Evolutionary conservation across 1,140 invertebrate species (phyloP).

Genomic region (Chionoecetes opilio): DNA sequence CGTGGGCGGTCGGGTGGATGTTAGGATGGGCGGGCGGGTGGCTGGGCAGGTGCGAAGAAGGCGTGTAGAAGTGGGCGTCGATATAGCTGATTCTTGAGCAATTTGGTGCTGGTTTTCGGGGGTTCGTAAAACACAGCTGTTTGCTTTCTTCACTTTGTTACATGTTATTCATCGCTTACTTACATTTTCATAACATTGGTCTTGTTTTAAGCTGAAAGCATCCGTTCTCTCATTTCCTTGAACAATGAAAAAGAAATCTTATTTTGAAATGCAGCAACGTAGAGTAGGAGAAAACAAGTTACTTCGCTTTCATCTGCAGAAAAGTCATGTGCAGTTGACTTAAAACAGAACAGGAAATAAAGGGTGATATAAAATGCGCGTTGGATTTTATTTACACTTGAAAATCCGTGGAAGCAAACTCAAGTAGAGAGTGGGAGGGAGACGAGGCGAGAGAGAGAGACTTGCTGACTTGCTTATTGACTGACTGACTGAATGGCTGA

Average conservation of each 20-base stretch:
- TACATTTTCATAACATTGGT: neutral
- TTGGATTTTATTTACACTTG: neutral
- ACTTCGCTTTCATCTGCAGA: neutral
- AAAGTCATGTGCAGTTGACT: neutral
- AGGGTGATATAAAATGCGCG: neutral
- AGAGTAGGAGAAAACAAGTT: neutral
- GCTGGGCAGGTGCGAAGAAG: too few species aligned
- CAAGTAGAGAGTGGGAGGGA: neutral
- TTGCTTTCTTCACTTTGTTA: neutral
- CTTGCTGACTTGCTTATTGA: neutral
- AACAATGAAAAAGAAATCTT: neutral
- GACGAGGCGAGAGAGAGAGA: neutral
- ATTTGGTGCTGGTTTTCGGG: neutral
- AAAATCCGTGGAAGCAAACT: conserved; percentile 20
- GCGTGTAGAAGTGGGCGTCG: too few species aligned
- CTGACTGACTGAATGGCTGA: neutral
- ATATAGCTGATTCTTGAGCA: neutral
- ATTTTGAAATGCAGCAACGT: neutral
- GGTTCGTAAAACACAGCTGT: too few species aligned
- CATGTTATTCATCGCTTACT: neutral
- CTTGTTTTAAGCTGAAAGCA: neutral
- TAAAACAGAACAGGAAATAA: neutral
- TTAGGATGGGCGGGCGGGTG: too few species aligned
- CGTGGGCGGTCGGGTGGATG: neutral
- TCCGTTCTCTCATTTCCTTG: neutral